Percentiles rank a stretch among this genome's conserved stretches.
Evolutionary conservation across 2,113 vertebrate species (phyloP).

Genomic region (Onychostoma macrolepis): DNA sequence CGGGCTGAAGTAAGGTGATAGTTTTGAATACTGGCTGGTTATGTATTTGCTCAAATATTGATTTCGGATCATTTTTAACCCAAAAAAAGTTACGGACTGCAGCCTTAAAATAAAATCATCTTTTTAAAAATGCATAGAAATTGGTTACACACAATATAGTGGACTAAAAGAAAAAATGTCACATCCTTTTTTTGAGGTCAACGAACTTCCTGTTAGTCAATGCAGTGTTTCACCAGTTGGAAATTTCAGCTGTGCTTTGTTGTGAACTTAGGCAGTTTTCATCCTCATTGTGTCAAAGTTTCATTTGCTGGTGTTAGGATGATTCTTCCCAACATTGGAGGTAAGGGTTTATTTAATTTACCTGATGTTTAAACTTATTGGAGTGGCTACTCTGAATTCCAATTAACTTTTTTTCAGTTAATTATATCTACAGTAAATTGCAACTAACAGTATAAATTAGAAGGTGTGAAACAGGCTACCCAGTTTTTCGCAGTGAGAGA

Average conservation of each 20-base stretch:
- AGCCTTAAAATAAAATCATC: background rate
- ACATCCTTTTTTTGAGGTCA: background rate
- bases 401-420: background rate
- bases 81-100: no score
- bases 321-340: background rate
- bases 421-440: background rate
- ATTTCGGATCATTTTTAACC: no score
- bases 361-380: background rate
- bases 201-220: background rate
- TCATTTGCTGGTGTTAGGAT: constrained; percentile 10
- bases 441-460: background rate
- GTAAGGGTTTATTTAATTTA: constrained; percentile 27
- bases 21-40: no score
- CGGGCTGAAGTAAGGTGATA: no score
- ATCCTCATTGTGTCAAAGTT: background rate
- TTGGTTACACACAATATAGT: background rate
- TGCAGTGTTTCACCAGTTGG: constrained; percentile 16
- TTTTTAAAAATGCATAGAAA: background rate
- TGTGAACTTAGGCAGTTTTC: background rate
- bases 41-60: no score
- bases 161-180: background rate
- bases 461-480: background rate
- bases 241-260: background rate
- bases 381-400: background rate
- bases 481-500: background rate